Evolutionary conservation across 2,113 vertebrate species (phyloP), one percentile per base, ranked within the genome.

Genomic region (Malaclemys terrapin): DNA sequence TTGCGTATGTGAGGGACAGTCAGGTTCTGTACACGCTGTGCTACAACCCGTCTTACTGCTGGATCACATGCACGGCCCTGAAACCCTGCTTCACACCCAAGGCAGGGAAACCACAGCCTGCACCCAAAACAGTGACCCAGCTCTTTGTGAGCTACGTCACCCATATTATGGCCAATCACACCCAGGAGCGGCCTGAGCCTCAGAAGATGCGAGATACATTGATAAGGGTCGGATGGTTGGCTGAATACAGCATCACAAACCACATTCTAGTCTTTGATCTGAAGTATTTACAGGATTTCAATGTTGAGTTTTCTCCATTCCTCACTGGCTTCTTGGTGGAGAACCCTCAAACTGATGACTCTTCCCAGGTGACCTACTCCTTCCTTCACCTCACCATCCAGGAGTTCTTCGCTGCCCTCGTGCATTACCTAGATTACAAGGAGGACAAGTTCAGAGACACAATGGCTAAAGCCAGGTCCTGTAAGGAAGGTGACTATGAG

Each of bases 1-100:
- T 97, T 3, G 72, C 62, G 4, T 96, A 97, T 57, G 97, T 98
- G 93, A 97, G 98, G 84, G 95, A 85, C 72, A 98, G 96, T 49
- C 93, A 98, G 10, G 97, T 98, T 6, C 97, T 98, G 76, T 97
- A 98, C 56, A 97, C 98, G 29, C 85, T 98, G 87, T 97, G 97
- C 49, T 84, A 93, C 56, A 93, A 96, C 69, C 98, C 98, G 4
- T 94, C 94, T 27, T 98, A 98, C 86, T 98, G 98, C 95, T 98
- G 98, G 98, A 89, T 89, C 13, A 89, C 87, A 5, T 89, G 87
- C 87, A 82, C 27, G 2, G 87, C 79, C 29, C 97, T 97, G 72
- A 96, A 96, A 57, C 72, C 76, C 42, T 95, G 94, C 47, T 85
- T 98, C 29, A 31, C 47, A 3, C 1, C 45, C 27, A 3, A 2